These are phyloP conservation scores for Brachionus asplanchnoidis DNA, from an alignment of 1,140 invertebrate species.

Conservation along the genomic window DNA sequence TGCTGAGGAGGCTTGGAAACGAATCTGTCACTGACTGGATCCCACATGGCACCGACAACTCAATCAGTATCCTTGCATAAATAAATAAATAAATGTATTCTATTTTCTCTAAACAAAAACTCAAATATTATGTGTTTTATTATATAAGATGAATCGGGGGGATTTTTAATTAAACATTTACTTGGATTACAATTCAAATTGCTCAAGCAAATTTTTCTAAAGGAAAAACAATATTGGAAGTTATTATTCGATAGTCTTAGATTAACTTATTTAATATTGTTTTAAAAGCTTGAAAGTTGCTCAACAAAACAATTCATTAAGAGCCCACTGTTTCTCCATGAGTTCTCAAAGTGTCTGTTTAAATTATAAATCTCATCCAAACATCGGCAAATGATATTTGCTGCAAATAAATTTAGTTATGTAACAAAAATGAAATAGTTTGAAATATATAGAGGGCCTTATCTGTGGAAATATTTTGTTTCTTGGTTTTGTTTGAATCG, in stretches of 20 bases:
- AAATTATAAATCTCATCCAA: not conserved
- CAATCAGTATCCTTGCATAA: not conserved
- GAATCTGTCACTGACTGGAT: not conserved
- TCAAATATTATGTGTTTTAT: not conserved
- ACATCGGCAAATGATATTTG: constrained; percentile 6
- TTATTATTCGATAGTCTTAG: constrained; percentile 9
- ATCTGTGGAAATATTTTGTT: not conserved
- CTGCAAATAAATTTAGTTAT: constrained; percentile 28
- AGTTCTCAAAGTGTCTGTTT: constrained; percentile 17
- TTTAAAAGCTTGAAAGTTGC: not conserved
- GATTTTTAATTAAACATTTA: not conserved
- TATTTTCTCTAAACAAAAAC: not conserved
- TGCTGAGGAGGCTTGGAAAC: constrained; percentile 9
- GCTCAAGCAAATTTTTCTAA: not conserved
- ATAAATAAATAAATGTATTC: not conserved
- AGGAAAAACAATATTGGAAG: not conserved
- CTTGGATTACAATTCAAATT: constrained; percentile 19
- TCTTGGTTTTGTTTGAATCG: not conserved
- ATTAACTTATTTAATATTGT: constrained; percentile 8
- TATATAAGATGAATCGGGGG: not conserved
- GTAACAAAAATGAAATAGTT: not conserved
- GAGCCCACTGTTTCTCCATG: constrained; percentile 21
- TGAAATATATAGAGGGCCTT: not conserved
- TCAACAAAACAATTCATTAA: not conserved
- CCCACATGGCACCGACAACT: not conserved